Conservation (phyloP, 2,797 vertebrate species). For the Bryconaethiops microstoma region DNA sequence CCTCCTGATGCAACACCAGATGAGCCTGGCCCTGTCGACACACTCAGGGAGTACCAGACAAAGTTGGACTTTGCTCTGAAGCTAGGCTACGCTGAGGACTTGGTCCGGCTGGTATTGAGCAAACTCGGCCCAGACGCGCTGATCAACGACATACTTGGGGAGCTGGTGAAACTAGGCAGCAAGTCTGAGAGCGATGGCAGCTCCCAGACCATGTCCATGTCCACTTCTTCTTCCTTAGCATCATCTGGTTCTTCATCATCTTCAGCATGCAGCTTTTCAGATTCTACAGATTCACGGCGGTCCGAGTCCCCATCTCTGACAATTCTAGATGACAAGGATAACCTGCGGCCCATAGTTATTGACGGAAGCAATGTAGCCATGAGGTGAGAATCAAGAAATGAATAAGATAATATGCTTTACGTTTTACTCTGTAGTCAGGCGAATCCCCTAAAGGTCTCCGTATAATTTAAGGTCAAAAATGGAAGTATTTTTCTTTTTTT, state of each 20-base stretch:
- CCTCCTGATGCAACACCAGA: constrained; percentile 70
- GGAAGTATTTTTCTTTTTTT: too few species aligned
- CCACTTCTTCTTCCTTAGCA: constrained; percentile 58
- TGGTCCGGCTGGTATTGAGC: constrained; percentile 90
- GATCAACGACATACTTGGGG: constrained; percentile 95
- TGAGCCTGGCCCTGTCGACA: constrained; percentile 73
- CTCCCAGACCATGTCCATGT: constrained; percentile 29
- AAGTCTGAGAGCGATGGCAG: constrained; percentile 84
- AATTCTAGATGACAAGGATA: constrained; percentile 87
- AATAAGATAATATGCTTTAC: too few species aligned
- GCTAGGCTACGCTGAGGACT: constrained; percentile 93
- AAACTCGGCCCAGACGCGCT: constrained; percentile 93
- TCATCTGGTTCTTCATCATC: constrained; percentile 70
- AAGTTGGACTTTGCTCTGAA: constrained; percentile 98
- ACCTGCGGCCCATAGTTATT: constrained; percentile 90
- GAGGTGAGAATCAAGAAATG: constrained; percentile 81
- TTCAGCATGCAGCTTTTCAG: constrained; percentile 74
- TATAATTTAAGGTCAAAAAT: too few species aligned
- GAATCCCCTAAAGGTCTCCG: too few species aligned
- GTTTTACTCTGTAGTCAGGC: neutral
- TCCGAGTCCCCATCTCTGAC: constrained; percentile 82
- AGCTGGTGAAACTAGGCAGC: constrained; percentile 96
- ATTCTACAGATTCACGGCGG: constrained; percentile 81
- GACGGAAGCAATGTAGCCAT: constrained; percentile 98
- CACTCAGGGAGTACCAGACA: constrained; percentile 84